Evolutionary conservation across 1,140 invertebrate species (phyloP), one percentile per base, ranked within the genome.

Genomic region (Drosophila biarmipes): DNA sequence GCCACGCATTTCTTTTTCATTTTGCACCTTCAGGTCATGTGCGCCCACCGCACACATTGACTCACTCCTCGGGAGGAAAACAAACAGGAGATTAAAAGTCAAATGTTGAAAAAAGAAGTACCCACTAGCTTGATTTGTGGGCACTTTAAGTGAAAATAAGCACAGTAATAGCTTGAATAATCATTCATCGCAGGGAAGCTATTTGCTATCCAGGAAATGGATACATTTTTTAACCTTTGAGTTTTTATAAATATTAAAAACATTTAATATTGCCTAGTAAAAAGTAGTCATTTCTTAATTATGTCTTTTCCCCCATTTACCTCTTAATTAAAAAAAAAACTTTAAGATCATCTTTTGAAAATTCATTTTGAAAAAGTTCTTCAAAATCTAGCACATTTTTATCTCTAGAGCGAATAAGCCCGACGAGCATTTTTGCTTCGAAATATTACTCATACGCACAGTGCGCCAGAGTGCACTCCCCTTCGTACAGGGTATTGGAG

Each of bases 11-110:
- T 73, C 27, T 49, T 58, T 75, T 61, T 69, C 21, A 51, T 66
- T 64, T 78, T 71, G 49, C 51, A 72, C 59, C 78, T 62, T 57
- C 42, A 29, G 73, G 73, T 76, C 62, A 69, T 76, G 63, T 75
- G 73, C 72, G 49, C 27, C 10, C 11, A 68, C 24, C 62, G n/a
- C 31, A 38, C 57, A 29, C 17, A n/a, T 15, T 17, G 21, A 29
- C 24, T 21, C 29, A 40, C 49, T 56, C 21, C 6, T 27, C 11
- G 5, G 12, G 27, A 27, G 40, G 34, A 43, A 34, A 80, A 62
- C 38, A 21, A 63, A 42, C 43, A 38, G 14, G 6, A 40, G 19
- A 64, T 31, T 42, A 42, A 7, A 49, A 17, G 27, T 24, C 10
- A 21, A 15, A 34, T 11, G 58, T 67, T 21, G 2, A 24, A 61